These are phyloP conservation scores for Metridium senile DNA, from an alignment of 92 coral and sea anemone species.

Conservation along the genomic window DNA sequence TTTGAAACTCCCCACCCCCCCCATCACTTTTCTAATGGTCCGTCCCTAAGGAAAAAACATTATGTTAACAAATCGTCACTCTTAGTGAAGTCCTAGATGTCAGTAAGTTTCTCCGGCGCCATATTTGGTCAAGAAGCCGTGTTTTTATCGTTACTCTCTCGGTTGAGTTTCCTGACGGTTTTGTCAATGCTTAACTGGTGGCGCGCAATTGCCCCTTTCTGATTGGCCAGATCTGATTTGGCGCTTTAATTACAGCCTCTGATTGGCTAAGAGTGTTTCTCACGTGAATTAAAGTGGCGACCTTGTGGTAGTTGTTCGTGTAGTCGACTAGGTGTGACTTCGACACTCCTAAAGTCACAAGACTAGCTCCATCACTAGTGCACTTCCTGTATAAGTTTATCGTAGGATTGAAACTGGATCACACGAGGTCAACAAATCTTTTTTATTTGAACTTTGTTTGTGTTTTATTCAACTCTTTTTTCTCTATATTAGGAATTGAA, in stretches of 20 bases:
- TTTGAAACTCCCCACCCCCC: too few species aligned
- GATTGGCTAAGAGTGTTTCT: neutral
- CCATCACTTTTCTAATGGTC: too few species aligned
- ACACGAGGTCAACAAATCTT: conserved; percentile 26
- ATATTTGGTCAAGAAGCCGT: conserved; percentile 9
- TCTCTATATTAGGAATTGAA: neutral
- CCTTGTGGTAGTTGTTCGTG: conserved; percentile 21
- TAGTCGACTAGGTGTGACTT: conserved; percentile 23
- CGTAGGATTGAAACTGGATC: conserved; percentile 4
- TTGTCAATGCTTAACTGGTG: conserved; percentile 30
- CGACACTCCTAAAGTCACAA: conserved; percentile 39
- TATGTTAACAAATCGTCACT: conserved; percentile 2
- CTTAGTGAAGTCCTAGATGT: neutral
- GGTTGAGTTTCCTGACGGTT: conserved; percentile 24
- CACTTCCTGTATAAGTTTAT: conserved; percentile 33
- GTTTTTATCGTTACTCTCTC: conserved; percentile 8
- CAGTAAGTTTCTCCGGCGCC: conserved; percentile 1
- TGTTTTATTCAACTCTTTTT: too few species aligned
- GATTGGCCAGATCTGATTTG: conserved; percentile 1
- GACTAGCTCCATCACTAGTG: conserved; percentile 29
- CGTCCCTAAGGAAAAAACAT: conserved; percentile 12
- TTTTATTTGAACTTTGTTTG: conserved; percentile 9
- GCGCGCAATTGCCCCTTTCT: conserved; percentile 1
- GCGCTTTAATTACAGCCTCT: neutral
- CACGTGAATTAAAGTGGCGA: conserved; percentile 27